Conservation (phyloP, 2,888 invertebrate genomes). For the Euspilapteryx auroguttella region DNA sequence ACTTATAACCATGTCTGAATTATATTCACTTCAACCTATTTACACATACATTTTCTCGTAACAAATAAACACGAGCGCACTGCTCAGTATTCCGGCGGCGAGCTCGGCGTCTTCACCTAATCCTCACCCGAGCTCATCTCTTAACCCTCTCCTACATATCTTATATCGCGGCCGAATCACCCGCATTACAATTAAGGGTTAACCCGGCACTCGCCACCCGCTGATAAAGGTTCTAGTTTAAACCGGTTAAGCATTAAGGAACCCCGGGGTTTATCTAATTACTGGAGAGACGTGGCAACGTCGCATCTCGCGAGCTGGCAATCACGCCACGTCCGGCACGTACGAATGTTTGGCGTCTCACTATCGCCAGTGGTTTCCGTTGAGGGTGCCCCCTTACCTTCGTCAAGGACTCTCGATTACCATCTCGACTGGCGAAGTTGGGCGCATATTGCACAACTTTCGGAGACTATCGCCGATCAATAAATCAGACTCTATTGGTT, state of each 20-base stretch:
- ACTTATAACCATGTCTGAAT: no score
- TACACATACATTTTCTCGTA: no score
- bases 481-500: slow-evolving; percentile 24
- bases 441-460: slow-evolving; percentile 47
- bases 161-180: slow-evolving; percentile 50
- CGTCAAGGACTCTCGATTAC: slow-evolving; percentile 47
- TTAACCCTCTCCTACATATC: slow-evolving; percentile 15
- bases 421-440: slow-evolving; percentile 23
- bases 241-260: slow-evolving; percentile 54
- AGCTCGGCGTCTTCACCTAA: slow-evolving; percentile 19
- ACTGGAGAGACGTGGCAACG: no score
- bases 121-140: slow-evolving; percentile 13
- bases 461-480: slow-evolving; percentile 18
- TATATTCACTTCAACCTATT: no score
- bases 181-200: slow-evolving; percentile 58
- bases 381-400: no score
- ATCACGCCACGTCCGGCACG: no score
- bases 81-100: slow-evolving; percentile 1
- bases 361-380: no score
- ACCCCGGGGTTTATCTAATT: slow-evolving; percentile 58
- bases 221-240: slow-evolving; percentile 55
- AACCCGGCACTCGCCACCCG: slow-evolving; percentile 57
- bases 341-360: no score
- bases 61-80: no score
- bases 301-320: no score